phyloP scores from a whole-genome alignment of 2,113 vertebrate genomes.

The Phalacrocorax carbo region DNA sequence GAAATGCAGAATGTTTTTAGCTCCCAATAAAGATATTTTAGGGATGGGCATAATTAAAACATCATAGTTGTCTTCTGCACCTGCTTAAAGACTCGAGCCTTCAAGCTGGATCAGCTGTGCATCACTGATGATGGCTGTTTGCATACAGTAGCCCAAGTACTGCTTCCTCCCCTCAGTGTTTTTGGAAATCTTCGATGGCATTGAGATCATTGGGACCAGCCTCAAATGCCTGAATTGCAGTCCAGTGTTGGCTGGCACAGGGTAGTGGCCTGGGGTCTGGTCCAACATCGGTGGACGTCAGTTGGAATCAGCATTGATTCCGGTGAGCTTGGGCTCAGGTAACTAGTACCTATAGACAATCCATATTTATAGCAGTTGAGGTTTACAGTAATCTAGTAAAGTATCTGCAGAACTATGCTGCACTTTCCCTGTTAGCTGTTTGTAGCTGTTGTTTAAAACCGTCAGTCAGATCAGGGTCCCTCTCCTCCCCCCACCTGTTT shows the following conservation, averaged over 20 bases:
- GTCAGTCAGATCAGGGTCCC: slow-evolving; percentile 24
- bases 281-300: neutral
- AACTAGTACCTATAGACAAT: neutral
- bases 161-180: neutral
- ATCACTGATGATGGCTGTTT: neutral
- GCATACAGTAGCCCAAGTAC: neutral
- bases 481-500: neutral
- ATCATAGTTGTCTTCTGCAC: neutral
- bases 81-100: neutral
- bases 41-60: neutral
- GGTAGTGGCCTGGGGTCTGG: neutral
- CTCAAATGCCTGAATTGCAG: neutral
- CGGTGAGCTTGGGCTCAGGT: neutral
- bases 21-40: neutral
- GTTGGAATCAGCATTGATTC: neutral
- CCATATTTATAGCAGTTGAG: slow-evolving; percentile 19
- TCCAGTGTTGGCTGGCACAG: neutral
- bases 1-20: neutral
- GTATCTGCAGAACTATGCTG: slow-evolving; percentile 25
- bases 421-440: slow-evolving; percentile 16
- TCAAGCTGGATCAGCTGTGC: neutral
- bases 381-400: slow-evolving; percentile 32
- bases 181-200: neutral
- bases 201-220: neutral
- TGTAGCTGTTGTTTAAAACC: slow-evolving; percentile 10